Evolutionary conservation across 2,797 vertebrate species (phyloP).

Genomic region (Erethizon dorsatum): DNA sequence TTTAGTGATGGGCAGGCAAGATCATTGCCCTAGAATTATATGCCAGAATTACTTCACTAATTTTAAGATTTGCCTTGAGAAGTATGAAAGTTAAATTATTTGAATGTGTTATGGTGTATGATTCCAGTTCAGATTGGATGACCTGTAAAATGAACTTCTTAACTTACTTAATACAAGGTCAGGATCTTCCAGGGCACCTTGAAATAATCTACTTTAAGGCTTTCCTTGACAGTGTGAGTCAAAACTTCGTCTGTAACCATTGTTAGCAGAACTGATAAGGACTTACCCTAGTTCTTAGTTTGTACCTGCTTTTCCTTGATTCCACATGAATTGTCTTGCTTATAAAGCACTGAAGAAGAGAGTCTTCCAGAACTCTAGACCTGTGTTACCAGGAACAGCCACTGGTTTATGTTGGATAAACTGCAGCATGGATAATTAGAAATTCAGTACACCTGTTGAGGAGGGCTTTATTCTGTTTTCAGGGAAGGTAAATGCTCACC

Average conservation of each 20-base stretch:
- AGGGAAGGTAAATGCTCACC: neutral
- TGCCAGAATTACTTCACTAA: conserved; percentile 16
- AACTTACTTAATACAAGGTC: conserved; percentile 9
- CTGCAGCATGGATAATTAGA: neutral
- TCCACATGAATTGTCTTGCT: neutral
- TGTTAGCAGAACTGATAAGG: conserved; percentile 19
- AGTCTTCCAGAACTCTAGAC: neutral
- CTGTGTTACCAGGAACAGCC: neutral
- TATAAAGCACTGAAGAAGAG: neutral
- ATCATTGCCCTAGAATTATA: neutral
- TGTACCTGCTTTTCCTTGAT: neutral
- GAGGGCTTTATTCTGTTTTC: neutral
- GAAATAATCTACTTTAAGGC: conserved; percentile 44
- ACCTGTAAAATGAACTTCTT: conserved; percentile 35
- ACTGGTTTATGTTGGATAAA: neutral
- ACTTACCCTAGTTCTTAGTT: neutral
- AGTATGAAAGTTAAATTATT: neutral
- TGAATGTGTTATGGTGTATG: neutral
- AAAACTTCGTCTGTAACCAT: conserved; percentile 48
- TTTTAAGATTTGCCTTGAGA: conserved; percentile 27
- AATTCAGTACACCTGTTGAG: neutral
- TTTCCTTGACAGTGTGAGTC: conserved; percentile 54
- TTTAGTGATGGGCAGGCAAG: conserved; percentile 5
- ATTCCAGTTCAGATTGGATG: neutral
- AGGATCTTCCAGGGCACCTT: conserved; percentile 48